Evolutionary conservation across 2,113 vertebrate genomes (phyloP).

Genomic region (Ctenodactylus gundi): DNA sequence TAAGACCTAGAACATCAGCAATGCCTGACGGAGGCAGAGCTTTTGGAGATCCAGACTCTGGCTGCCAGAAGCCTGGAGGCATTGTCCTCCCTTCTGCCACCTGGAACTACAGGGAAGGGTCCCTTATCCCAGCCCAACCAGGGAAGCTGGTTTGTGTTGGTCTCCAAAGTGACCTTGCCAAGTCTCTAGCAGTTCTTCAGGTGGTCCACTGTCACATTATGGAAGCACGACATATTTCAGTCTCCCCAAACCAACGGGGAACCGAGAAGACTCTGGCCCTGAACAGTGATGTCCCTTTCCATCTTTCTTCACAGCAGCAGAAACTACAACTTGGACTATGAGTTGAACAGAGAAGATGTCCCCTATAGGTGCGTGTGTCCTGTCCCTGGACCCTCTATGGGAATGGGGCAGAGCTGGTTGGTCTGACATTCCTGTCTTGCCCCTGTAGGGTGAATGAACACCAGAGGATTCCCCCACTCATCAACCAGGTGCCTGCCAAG

Average conservation of each 20-base stretch:
- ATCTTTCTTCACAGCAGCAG: conserved; percentile 12
- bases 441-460: conserved; percentile 63
- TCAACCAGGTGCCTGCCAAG: conserved; percentile 72
- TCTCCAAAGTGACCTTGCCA: conserved; percentile 14
- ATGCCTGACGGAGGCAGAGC: background rate
- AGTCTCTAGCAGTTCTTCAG: background rate
- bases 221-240: background rate
- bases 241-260: background rate
- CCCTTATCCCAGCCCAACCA: background rate
- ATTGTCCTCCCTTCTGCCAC: background rate
- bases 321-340: conserved; percentile 56
- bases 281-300: background rate
- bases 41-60: background rate
- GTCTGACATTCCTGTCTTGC: background rate
- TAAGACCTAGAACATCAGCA: background rate
- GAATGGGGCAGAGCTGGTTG: no score
- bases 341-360: conserved; percentile 59
- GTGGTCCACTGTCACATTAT: background rate
- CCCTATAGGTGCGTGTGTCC: conserved; percentile 14
- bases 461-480: conserved; percentile 78
- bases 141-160: background rate
- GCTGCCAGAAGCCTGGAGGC: background rate
- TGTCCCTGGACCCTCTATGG: background rate
- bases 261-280: background rate
- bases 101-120: background rate